Conservation (phyloP, 2,797 vertebrate species). For the Ctenochaetus hawaiiensis region DNA sequence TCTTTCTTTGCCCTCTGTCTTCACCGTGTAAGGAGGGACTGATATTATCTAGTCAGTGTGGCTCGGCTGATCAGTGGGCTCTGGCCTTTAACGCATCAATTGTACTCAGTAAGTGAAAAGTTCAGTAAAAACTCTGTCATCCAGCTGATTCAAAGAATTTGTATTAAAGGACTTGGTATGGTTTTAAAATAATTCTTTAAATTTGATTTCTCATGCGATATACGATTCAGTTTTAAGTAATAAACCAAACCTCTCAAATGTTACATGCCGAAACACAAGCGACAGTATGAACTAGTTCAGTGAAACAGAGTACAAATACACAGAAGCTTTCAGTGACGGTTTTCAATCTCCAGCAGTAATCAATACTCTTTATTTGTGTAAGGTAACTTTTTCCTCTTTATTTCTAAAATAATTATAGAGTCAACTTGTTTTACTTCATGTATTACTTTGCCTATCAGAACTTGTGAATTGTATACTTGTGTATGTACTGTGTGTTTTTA, state of each 20-base stretch:
- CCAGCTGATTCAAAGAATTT: neutral
- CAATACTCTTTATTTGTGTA: too few relatives aligned
- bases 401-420: too few relatives aligned
- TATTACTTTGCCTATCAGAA: neutral
- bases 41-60: slow-evolving; percentile 18
- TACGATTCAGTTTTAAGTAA: neutral
- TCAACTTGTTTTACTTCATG: neutral
- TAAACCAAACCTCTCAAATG: neutral
- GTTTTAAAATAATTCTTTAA: neutral
- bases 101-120: too few relatives aligned
- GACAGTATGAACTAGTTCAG: neutral
- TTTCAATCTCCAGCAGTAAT: too few relatives aligned
- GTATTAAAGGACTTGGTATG: too few relatives aligned
- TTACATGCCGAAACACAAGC: neutral
- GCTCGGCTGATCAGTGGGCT: slow-evolving; percentile 39
- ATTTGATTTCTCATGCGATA: too few relatives aligned
- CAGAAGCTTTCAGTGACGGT: too few relatives aligned
- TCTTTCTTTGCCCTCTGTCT: slow-evolving; percentile 18
- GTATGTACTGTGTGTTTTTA: neutral
- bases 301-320: neutral
- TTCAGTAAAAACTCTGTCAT: neutral
- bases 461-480: neutral
- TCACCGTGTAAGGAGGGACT: neutral
- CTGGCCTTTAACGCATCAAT: slow-evolving; percentile 3
- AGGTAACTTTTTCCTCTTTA: too few relatives aligned